Evolutionary conservation across 1,140 invertebrate genomes (phyloP).

Genomic region (Pemphigus obesinymphae): DNA sequence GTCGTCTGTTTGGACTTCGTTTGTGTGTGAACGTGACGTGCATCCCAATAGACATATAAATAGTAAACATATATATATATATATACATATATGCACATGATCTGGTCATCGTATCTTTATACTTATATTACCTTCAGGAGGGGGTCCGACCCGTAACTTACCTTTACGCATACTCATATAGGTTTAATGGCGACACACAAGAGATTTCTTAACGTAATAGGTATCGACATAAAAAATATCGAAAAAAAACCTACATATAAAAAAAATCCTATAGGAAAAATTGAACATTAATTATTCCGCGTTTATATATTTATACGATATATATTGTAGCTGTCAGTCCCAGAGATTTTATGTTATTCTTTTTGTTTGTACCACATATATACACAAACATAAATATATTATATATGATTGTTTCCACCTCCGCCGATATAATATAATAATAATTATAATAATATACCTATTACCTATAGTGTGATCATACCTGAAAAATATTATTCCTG

Average conservation of each 20-base stretch:
- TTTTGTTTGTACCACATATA: background rate
- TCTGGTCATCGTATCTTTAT: no score
- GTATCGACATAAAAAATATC: background rate
- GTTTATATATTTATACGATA: slow-evolving; percentile 11
- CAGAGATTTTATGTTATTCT: slow-evolving; percentile 6
- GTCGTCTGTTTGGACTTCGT: background rate
- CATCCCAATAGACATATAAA: background rate
- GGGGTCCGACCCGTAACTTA: background rate
- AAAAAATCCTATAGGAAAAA: background rate
- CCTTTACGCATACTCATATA: no score
- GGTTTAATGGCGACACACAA: background rate
- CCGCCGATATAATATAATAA: no score
- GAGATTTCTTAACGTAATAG: background rate
- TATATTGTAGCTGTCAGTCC: background rate
- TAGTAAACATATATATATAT: background rate
- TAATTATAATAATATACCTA: no score
- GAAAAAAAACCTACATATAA: background rate
- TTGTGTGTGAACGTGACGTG: background rate
- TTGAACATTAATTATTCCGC: slow-evolving; percentile 11
- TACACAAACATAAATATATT: no score
- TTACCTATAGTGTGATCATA: no score
- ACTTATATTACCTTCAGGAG: no score
- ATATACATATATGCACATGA: background rate
- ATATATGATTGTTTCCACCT: background rate
- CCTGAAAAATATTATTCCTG: no score